phyloP scores from a whole-genome alignment of 2,888 invertebrate genomes.

The Lasioglossum marginatum region DNA sequence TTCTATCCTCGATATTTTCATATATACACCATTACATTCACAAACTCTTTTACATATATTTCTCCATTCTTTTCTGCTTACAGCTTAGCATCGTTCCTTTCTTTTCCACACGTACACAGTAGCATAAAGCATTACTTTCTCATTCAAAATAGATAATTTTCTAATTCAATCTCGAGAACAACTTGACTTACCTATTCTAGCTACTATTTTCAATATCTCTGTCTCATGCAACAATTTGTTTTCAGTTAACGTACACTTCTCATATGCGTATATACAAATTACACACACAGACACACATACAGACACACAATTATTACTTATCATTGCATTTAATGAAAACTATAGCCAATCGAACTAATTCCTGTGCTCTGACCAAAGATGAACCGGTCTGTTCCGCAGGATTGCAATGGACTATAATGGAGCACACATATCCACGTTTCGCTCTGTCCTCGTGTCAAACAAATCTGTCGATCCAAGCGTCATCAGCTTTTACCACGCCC shows the following conservation, averaged over 20 bases:
- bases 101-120: slow-evolving; percentile 47
- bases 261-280: slow-evolving; percentile 5
- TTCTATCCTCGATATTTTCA: slow-evolving; percentile 65
- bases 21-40: slow-evolving; percentile 55
- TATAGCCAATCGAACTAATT: slow-evolving; percentile 59
- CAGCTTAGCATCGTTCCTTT: slow-evolving; percentile 66
- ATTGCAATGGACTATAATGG: slow-evolving; percentile 94
- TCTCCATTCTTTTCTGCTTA: slow-evolving; percentile 65
- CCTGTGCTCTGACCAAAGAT: slow-evolving; percentile 76
- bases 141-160: slow-evolving; percentile 25
- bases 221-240: background rate
- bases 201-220: slow-evolving; percentile 9
- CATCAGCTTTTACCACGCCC: slow-evolving; percentile 84
- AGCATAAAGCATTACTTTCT: slow-evolving; percentile 39
- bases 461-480: slow-evolving; percentile 84
- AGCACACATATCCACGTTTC: slow-evolving; percentile 92
- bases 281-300: slow-evolving; percentile 1
- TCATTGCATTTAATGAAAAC: slow-evolving; percentile 21
- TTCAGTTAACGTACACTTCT: slow-evolving; percentile 6
- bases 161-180: slow-evolving; percentile 11
- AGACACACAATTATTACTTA: slow-evolving; percentile 36
- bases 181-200: background rate
- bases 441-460: slow-evolving; percentile 88
- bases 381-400: slow-evolving; percentile 86
- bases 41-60: slow-evolving; percentile 59